Percentiles rank a stretch among this genome's conserved stretches.
Evolutionary conservation across 2,888 invertebrate genomes (phyloP).

Genomic region (Anodontia alba): DNA sequence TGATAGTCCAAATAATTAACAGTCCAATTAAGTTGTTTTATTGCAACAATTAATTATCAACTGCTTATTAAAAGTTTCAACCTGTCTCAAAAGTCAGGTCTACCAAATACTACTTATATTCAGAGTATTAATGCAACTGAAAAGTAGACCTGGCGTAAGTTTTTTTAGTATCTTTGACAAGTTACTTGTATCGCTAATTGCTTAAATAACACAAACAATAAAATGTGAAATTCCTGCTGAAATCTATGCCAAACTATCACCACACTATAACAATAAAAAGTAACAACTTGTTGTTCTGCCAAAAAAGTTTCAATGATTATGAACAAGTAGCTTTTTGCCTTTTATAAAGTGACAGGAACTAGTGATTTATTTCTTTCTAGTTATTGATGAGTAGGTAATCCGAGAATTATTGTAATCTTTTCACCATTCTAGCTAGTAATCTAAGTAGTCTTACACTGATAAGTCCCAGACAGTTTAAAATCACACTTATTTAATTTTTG

Average conservation of each 20-base stretch:
- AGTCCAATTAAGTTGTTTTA: not conserved
- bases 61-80: no score
- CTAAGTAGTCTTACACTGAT: not conserved
- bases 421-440: not conserved
- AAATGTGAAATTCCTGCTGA: constrained; percentile 9
- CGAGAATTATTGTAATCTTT: constrained; percentile 2
- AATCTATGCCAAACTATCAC: not conserved
- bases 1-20: not conserved
- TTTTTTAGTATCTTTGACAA: not conserved
- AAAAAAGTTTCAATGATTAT: constrained; percentile 5
- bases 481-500: not conserved
- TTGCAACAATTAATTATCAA: no score
- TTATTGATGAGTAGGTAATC: constrained; percentile 6
- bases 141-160: not conserved
- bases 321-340: constrained; percentile 3
- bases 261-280: not conserved
- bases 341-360: not conserved
- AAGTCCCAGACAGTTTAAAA: constrained; percentile 8
- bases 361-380: not conserved
- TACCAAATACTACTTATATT: no score
- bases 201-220: constrained; percentile 9
- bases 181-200: not conserved
- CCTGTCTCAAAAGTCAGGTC: no score
- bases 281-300: not conserved
- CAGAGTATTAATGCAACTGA: no score